Base-by-base conservation (phyloP, 2,888 invertebrate genomes). In the Epistrophe grossulariae region DNA sequence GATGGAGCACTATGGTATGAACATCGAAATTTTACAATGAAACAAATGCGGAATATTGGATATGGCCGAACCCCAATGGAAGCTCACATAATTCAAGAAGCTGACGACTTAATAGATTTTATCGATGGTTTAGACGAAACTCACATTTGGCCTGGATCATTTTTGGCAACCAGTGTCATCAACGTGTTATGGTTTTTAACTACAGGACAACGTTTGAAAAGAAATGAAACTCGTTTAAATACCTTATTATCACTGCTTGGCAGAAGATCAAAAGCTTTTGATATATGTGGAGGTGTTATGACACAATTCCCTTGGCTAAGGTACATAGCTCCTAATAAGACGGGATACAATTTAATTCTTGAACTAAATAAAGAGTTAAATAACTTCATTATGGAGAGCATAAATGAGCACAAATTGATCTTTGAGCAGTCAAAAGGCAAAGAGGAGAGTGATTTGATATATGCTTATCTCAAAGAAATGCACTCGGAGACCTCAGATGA, bases 111-210 rank as follows among this genome's bases (percentile, higher is more conserved):
- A 28, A 60, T 93, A 24, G 87, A 90, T 15, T 90, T 91, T n/a
- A 91, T 93, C 10, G 79, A 60, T 0, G 82, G 88, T 0, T 88
- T 90, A 0, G 81, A 90, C 0, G 90, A 85, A 7, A 57, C 76
- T 19, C 89, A 91, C 0, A 88, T 91, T 2, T 92, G 92, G 90
- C 93, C 93, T 0, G 93, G 91, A 0, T 90, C 90, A 17, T 89
- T 94, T 82, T 89, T 95, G 71, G 93, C 95, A 1, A 94, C 94
- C 4, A 94, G 94, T 45, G 94, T 95, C 1, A 93, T 96, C 59
- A 96, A 95, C 90, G 94, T 96, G 0, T 91, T 96, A 10, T 96
- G 96, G 96, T 93, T 93, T 15, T 91, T 96, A 38, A 93, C 94
- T 5, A 94, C 95, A 13, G 94, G 94, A n/a, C 90, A 91, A 74